phyloP scores from a whole-genome alignment of 2,113 vertebrate species.

The Empidonax alnorum region DNA sequence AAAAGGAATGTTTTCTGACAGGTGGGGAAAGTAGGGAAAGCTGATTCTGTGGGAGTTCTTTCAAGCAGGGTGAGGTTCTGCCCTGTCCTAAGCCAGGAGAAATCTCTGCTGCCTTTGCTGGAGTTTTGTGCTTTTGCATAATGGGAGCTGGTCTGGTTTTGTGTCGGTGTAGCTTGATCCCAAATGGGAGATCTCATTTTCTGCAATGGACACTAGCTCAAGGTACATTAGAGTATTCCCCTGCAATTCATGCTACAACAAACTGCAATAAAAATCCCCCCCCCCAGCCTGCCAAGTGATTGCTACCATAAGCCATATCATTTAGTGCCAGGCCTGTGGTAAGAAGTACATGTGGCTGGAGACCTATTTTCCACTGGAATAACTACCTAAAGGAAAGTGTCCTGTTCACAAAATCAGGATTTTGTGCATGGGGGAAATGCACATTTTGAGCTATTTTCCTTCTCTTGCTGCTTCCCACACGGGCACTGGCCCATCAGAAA shows the following conservation, averaged over 20 bases:
- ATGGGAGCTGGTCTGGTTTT: not conserved
- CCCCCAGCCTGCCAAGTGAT: not conserved
- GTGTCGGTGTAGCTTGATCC: not conserved
- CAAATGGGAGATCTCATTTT: not conserved
- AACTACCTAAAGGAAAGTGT: slow-evolving; percentile 7
- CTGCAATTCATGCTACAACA: not conserved
- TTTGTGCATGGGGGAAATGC: not conserved
- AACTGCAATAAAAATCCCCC: not conserved
- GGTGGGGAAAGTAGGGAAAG: not conserved
- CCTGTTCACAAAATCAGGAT: not conserved
- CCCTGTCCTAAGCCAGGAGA: not conserved
- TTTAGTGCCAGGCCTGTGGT: not conserved
- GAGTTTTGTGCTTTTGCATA: not conserved
- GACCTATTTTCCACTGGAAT: slow-evolving; percentile 4
- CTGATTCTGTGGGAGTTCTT: not conserved
- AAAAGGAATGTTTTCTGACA: not conserved
- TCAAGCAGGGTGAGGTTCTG: not conserved
- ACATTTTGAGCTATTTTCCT: not conserved
- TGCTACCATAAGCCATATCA: not conserved
- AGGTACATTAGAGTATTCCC: not conserved
- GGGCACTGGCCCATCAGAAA: not conserved
- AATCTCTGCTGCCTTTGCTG: not conserved
- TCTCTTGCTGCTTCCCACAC: not conserved
- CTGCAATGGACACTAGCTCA: not conserved
- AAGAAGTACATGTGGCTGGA: not conserved